These are phyloP conservation scores for Steinernema hermaphroditum DNA, from an alignment of 2,888 invertebrate species.

Conservation along the genomic window DNA sequence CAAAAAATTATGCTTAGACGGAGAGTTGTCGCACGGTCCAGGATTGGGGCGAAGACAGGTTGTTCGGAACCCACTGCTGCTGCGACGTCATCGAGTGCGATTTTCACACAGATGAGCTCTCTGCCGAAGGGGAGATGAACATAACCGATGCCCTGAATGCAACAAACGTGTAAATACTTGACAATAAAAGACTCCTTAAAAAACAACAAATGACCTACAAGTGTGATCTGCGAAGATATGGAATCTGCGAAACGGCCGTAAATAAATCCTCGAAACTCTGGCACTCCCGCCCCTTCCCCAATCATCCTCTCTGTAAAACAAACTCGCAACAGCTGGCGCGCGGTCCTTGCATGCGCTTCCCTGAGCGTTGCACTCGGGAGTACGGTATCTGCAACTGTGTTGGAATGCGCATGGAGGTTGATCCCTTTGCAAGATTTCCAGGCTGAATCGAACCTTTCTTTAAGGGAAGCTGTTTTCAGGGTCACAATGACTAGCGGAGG, in stretches of 20 bases:
- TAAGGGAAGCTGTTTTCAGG: constrained; percentile 5
- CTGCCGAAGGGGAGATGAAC: not conserved
- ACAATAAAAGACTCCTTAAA: no score
- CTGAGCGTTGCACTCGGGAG: not conserved
- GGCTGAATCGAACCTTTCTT: not conserved
- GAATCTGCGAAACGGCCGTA: no score
- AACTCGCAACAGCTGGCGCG: no score
- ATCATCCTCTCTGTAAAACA: no score
- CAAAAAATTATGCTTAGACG: not conserved
- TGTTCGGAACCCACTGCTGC: not conserved
- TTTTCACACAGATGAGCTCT: not conserved
- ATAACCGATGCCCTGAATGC: no score
- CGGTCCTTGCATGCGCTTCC: no score
- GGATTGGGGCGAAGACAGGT: not conserved
- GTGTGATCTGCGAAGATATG: no score
- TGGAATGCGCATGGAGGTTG: not conserved
- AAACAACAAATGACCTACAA: no score
- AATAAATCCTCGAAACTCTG: no score
- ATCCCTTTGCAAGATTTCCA: not conserved
- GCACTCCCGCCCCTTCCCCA: no score
- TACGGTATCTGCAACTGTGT: not conserved
- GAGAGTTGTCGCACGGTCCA: not conserved
- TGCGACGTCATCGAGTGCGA: not conserved
- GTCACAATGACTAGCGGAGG: not conserved
- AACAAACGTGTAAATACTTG: no score